Conservation (phyloP, 2,888 invertebrate genomes). For the Nemurella pictetii region DNA sequence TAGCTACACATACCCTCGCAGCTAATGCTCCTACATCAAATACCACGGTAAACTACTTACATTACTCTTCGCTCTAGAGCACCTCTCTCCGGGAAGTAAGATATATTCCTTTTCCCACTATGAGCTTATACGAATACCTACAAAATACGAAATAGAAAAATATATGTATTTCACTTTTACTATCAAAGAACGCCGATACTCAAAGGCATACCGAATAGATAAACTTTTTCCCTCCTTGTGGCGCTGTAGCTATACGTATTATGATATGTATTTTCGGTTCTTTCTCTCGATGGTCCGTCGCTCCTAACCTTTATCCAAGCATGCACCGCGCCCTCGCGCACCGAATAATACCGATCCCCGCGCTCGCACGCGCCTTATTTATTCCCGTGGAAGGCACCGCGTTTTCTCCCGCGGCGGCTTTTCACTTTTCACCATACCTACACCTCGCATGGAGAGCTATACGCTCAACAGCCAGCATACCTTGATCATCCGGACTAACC, state of each 20-base stretch:
- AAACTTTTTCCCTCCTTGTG: neutral
- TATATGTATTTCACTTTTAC: neutral
- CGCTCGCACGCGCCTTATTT: neutral
- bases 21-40: too few species aligned
- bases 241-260: neutral
- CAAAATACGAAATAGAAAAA: neutral
- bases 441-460: too few species aligned
- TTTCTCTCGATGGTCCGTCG: neutral
- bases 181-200: neutral
- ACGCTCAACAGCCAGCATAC: neutral
- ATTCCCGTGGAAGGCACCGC: neutral
- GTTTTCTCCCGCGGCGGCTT: neutral
- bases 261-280: neutral
- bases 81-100: neutral
- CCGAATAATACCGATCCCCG: neutral
- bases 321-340: neutral
- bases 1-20: too few species aligned
- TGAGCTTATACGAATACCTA: neutral
- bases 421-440: neutral
- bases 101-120: neutral
- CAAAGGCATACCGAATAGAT: neutral
- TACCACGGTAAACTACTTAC: too few species aligned
- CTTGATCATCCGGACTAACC: neutral
- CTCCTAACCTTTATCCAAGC: neutral
- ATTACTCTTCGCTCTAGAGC: neutral